These are phyloP conservation scores for Hipposideros larvatus DNA, from an alignment of 2,797 vertebrate species.

Conservation along the genomic window DNA sequence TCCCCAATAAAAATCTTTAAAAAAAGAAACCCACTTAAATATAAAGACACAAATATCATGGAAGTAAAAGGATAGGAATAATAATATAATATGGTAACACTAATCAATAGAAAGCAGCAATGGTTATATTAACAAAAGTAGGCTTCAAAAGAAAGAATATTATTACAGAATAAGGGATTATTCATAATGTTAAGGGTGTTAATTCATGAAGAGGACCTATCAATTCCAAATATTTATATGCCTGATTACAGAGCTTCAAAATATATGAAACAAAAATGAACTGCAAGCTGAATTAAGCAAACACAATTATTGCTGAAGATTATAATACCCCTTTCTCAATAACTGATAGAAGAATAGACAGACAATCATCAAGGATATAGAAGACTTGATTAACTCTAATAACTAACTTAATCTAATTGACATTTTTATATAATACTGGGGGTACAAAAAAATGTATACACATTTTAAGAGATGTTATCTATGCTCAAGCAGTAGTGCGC, in stretches of 20 bases:
- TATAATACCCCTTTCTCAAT: neutral
- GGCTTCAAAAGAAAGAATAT: neutral
- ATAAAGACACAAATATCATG: conserved; percentile 2
- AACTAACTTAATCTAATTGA: neutral
- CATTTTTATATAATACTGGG: neutral
- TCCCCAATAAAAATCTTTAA: too few relatives aligned
- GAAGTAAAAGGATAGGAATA: neutral
- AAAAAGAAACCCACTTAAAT: neutral
- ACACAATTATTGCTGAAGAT: neutral
- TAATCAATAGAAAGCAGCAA: neutral
- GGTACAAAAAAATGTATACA: too few relatives aligned
- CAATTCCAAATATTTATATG: conserved; percentile 1
- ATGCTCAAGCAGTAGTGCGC: too few relatives aligned
- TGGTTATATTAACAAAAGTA: conserved; percentile 11
- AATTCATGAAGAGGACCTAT: neutral
- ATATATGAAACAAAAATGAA: conserved; percentile 13
- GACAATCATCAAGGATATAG: neutral
- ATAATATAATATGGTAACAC: neutral
- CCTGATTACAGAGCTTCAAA: conserved; percentile 2
- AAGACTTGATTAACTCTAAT: neutral
- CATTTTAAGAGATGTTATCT: too few relatives aligned
- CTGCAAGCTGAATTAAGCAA: neutral
- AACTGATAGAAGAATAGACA: neutral
- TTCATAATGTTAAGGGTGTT: neutral
- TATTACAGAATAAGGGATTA: conserved; percentile 7